Evolutionary conservation across 2,797 vertebrate genomes (phyloP).

Genomic region (Syndactyla subalaris): DNA sequence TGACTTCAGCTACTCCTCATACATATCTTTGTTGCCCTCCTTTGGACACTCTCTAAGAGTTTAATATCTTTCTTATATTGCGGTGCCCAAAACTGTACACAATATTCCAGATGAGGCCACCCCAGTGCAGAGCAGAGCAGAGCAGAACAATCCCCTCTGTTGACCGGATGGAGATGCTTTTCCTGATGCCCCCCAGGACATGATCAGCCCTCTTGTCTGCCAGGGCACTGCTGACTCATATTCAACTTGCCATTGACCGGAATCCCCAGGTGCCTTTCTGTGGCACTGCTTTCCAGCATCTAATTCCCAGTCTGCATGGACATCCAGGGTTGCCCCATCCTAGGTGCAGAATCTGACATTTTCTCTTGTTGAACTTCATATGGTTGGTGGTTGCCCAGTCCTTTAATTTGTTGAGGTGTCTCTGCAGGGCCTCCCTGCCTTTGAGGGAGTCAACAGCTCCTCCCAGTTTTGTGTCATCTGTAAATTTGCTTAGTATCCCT

Average conservation of each 20-base stretch:
- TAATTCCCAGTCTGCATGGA: not conserved
- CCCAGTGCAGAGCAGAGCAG: not conserved
- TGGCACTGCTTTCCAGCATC: not conserved
- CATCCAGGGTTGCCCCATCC: not conserved
- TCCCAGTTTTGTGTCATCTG: not conserved
- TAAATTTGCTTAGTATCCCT: not conserved
- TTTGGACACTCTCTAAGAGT: not conserved
- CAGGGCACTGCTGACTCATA: not conserved
- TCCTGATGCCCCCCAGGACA: not conserved
- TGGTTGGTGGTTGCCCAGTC: not conserved
- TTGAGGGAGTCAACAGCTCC: not conserved
- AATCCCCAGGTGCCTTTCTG: not conserved
- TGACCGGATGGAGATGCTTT: fast-evolving
- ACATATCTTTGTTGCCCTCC: not conserved
- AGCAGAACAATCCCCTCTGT: not conserved
- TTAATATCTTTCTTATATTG: not conserved
- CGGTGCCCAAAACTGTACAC: not conserved
- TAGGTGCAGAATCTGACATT: not conserved
- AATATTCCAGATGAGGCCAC: not conserved
- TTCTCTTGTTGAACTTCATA: not conserved
- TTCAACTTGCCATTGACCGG: not conserved
- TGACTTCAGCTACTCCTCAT: not conserved
- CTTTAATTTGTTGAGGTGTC: not conserved
- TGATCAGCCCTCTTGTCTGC: not conserved
- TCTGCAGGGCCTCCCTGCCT: not conserved